Evolutionary conservation across 2,113 vertebrate genomes (phyloP).

Genomic region (Paracanthobrama guichenoti): DNA sequence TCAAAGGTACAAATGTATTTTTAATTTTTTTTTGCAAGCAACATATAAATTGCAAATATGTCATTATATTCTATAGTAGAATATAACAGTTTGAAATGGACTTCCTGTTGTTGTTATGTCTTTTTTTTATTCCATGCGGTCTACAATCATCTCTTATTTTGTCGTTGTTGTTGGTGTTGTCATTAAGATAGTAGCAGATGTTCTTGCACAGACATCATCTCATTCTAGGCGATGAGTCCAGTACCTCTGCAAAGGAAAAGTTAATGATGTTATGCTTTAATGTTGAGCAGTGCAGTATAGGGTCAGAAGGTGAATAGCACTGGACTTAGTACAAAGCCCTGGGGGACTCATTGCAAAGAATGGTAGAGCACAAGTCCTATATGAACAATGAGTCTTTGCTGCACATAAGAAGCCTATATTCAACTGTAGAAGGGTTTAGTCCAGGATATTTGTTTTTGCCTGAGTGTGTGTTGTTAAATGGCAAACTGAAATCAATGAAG

Average conservation of each 20-base stretch:
- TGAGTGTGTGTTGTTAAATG: neutral
- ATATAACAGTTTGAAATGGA: no score
- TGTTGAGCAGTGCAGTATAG: neutral
- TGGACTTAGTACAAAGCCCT: conserved; percentile 1
- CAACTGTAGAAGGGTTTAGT: conserved; percentile 11
- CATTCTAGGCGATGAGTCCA: neutral
- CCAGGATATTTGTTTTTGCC: neutral
- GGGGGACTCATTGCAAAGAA: conserved; percentile 16
- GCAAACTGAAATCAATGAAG: conserved; percentile 27
- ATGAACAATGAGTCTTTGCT: neutral
- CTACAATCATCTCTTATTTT: neutral
- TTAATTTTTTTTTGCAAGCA: no score
- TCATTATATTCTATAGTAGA: no score
- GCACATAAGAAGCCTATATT: neutral
- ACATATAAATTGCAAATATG: no score
- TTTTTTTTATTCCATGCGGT: neutral
- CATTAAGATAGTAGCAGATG: neutral
- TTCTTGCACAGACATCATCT: neutral
- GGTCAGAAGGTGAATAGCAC: neutral
- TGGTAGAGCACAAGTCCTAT: neutral
- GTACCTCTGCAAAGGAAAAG: neutral
- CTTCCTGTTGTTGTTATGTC: no score
- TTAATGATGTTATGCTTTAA: conserved; percentile 16
- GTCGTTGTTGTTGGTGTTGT: neutral
- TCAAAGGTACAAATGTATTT: neutral